Percentiles rank a stretch among this genome's conserved stretches.
These are phyloP conservation scores for Megathymus violae DNA, from an alignment of 1,140 invertebrate genomes.

Conservation along the genomic window DNA sequence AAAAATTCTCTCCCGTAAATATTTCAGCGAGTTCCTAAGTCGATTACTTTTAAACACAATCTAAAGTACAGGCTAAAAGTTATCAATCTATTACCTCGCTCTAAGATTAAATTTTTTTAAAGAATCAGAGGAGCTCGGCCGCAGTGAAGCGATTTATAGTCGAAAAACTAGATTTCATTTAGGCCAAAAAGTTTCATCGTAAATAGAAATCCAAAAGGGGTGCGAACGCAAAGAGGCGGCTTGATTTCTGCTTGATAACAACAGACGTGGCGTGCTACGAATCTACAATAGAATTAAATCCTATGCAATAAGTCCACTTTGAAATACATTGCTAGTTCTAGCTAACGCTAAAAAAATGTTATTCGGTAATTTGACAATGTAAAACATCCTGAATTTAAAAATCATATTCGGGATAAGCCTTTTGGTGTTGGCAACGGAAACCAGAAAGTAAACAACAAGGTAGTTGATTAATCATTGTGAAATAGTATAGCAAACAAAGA, in stretches of 20 bases:
- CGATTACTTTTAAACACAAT: conserved; percentile 30
- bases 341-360: not conserved
- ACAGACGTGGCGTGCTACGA: conserved; percentile 33
- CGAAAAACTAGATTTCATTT: conserved; percentile 52
- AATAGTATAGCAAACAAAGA: conserved; percentile 52
- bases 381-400: not conserved
- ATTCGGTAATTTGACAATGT: conserved; percentile 2
- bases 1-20: conserved; percentile 16
- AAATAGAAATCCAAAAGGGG: conserved; percentile 52
- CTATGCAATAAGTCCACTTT: not conserved
- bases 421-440: conserved; percentile 37
- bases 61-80: conserved; percentile 24
- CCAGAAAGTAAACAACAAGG: conserved; percentile 60
- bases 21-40: conserved; percentile 14
- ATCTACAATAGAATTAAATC: conserved; percentile 12
- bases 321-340: conserved; percentile 1
- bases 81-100: conserved; percentile 26
- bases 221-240: conserved; percentile 59
- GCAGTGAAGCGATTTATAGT: conserved; percentile 41
- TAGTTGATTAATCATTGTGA: conserved; percentile 65
- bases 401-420: not conserved
- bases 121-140: conserved; percentile 21
- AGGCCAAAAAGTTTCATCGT: conserved; percentile 47
- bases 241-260: conserved; percentile 62
- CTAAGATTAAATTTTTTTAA: conserved; percentile 32